phyloP scores from a whole-genome alignment of 30 jellyfish, hydroid and myxozoan species.

The Phacellophora camtschatica region DNA sequence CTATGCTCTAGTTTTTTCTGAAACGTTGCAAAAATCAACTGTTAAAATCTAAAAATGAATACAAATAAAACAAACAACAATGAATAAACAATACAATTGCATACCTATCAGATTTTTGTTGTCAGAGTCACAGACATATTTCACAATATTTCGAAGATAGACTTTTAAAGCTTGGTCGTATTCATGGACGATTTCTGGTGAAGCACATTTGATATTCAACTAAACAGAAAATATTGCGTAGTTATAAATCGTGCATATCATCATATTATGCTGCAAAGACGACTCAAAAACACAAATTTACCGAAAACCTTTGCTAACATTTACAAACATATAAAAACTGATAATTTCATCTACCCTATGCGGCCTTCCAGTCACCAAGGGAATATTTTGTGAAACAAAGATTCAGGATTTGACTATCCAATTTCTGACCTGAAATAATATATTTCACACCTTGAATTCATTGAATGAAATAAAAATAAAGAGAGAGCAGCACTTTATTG shows the following conservation, averaged over 20 bases:
- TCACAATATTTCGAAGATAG: slow-evolving; percentile 20
- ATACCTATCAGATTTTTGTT: not conserved
- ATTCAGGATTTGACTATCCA: too few relatives aligned
- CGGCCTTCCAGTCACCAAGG: too few relatives aligned
- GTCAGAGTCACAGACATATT: slow-evolving; percentile 3
- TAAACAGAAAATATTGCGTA: not conserved
- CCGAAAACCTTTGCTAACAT: too few relatives aligned
- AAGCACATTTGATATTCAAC: slow-evolving; percentile 3
- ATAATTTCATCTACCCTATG: not conserved
- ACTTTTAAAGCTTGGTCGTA: not conserved
- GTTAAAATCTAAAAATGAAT: not conserved
- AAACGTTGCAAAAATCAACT: not conserved
- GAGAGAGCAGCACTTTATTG: too few relatives aligned
- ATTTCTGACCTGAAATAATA: too few relatives aligned
- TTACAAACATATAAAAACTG: not conserved
- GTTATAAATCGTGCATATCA: too few relatives aligned
- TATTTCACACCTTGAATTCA: too few relatives aligned
- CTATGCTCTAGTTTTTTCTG: not conserved
- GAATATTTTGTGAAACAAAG: too few relatives aligned
- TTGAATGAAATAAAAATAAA: too few relatives aligned
- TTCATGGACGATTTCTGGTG: not conserved
- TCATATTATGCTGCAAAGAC: too few relatives aligned
- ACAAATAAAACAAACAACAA: not conserved
- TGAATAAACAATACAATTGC: not conserved
- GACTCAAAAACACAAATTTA: too few relatives aligned